phyloP scores from a whole-genome alignment of 2,888 invertebrate species.

The Anoplius nigerrimus region DNA sequence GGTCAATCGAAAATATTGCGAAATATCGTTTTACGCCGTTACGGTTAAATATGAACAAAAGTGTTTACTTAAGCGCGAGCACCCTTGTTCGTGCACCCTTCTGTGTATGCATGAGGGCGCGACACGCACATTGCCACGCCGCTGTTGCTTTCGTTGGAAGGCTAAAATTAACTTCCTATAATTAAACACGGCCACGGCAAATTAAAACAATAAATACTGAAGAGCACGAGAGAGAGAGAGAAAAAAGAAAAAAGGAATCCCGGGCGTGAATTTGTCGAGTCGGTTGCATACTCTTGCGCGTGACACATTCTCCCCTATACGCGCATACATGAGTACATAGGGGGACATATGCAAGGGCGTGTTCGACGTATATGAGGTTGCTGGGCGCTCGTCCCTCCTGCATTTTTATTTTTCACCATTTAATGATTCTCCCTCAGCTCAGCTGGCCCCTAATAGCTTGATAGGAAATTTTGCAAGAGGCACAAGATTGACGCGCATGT shows the following conservation, averaged over 20 bases:
- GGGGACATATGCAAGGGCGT: too few species aligned
- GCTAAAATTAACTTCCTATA: constrained; percentile 71
- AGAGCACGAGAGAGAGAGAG: constrained; percentile 16
- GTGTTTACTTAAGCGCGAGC: constrained; percentile 32
- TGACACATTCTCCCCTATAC: too few species aligned
- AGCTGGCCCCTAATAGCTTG: too few species aligned
- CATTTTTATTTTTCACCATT: too few species aligned
- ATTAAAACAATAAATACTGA: constrained; percentile 73
- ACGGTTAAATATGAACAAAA: constrained; percentile 37
- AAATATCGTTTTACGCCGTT: constrained; percentile 13
- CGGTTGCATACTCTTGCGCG: neutral
- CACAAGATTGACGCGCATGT: too few species aligned
- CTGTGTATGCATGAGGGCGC: neutral
- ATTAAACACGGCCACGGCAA: constrained; percentile 70
- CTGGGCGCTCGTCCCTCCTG: too few species aligned
- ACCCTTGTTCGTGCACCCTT: constrained; percentile 7
- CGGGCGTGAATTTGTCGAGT: constrained; percentile 38
- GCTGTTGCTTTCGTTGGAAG: constrained; percentile 22
- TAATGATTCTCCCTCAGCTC: too few species aligned
- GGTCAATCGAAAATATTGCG: neutral
- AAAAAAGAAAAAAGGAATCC: constrained; percentile 27
- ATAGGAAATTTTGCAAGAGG: too few species aligned
- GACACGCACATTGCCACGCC: neutral
- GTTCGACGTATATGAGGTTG: too few species aligned
- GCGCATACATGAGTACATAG: too few species aligned